Evolutionary conservation across 2,113 vertebrate genomes (phyloP).

Genomic region (Cyphomyrus plagiostoma): DNA sequence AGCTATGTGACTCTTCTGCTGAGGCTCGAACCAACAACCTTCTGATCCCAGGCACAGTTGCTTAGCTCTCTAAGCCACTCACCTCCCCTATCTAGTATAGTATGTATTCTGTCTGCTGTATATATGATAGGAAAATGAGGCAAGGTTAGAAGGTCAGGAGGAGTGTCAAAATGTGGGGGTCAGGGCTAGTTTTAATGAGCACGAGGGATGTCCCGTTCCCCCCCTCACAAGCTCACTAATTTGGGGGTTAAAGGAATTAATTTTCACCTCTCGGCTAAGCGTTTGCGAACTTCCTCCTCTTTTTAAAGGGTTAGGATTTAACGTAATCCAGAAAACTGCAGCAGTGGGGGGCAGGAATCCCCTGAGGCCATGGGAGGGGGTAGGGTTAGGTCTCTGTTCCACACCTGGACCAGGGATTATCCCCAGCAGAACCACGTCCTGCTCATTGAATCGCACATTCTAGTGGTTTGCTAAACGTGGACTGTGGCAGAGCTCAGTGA

Average conservation of each 20-base stretch:
- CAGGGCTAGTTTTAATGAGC: slow-evolving; percentile 1
- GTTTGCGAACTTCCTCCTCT: background rate
- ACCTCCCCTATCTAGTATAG: background rate
- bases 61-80: background rate
- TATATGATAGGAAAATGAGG: background rate
- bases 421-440: background rate
- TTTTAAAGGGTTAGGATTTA: background rate
- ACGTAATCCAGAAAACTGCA: slow-evolving; percentile 13
- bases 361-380: background rate
- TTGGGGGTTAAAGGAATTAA: background rate
- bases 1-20: background rate
- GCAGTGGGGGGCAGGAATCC: background rate
- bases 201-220: background rate
- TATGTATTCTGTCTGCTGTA: background rate
- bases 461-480: background rate
- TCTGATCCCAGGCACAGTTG: background rate
- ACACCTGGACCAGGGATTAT: background rate
- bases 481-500: background rate
- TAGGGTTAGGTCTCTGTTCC: background rate
- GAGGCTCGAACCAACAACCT: background rate
- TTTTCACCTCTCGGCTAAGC: background rate
- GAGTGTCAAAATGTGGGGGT: background rate
- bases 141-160: background rate
- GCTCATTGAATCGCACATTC: background rate
- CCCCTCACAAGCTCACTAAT: background rate